These are phyloP conservation scores for Stomorhina lunata DNA, from an alignment of 2,888 invertebrate species.

Conservation along the genomic window DNA sequence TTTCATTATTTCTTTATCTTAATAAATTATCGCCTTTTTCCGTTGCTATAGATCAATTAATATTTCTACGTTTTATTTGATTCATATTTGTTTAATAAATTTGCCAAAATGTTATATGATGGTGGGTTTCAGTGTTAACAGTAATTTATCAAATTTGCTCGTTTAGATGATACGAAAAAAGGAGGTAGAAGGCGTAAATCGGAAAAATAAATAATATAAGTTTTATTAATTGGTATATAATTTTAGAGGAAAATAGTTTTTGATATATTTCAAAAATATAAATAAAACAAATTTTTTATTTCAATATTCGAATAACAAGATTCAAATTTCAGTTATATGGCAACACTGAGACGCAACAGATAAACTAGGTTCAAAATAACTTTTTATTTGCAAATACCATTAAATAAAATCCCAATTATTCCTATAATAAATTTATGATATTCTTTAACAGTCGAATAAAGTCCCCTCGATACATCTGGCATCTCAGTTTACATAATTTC, in stretches of 20 bases:
- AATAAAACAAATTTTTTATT: not conserved
- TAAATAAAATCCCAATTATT: too few species aligned
- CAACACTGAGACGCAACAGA: too few species aligned
- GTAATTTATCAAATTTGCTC: slow-evolving; percentile 23
- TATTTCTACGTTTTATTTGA: not conserved
- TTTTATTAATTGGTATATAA: not conserved
- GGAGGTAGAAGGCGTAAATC: not conserved
- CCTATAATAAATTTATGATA: too few species aligned
- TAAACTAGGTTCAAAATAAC: too few species aligned
- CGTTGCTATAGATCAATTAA: slow-evolving; percentile 2
- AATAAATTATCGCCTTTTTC: slow-evolving; percentile 24
- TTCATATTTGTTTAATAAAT: not conserved
- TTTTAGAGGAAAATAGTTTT: not conserved
- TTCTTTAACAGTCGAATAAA: too few species aligned
- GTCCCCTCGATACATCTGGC: too few species aligned
- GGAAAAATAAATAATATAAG: slow-evolving; percentile 22
- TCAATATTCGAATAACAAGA: too few species aligned
- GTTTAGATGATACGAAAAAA: not conserved
- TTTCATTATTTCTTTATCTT: slow-evolving; percentile 1
- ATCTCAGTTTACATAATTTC: too few species aligned
- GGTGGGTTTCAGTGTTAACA: slow-evolving; percentile 5
- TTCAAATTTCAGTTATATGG: too few species aligned
- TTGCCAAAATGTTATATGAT: slow-evolving; percentile 27
- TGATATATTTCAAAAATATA: not conserved
- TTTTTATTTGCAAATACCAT: too few species aligned